A percentile compares a stretch with the other conserved stretches of the same genome.
Evolutionary conservation across 2,797 vertebrate genomes (phyloP).

Genomic region (Hapalemur alaotrensis): DNA sequence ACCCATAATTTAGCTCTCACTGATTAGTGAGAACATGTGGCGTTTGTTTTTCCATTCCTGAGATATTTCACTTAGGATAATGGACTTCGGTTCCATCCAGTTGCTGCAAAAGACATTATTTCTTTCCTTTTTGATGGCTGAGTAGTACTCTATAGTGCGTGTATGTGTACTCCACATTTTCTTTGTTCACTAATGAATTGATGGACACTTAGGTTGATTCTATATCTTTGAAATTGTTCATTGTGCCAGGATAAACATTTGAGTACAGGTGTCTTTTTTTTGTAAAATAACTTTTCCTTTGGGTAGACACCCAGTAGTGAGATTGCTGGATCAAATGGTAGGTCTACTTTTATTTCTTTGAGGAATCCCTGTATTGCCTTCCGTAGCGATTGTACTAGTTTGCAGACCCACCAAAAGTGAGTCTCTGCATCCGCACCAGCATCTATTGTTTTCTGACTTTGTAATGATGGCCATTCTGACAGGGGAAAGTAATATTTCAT

Average conservation of each 20-base stretch:
- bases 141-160: neutral
- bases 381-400: neutral
- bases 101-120: neutral
- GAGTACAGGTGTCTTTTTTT: neutral
- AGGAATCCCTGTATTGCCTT: neutral
- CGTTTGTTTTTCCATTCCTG: neutral
- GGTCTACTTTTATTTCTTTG: neutral
- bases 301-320: neutral
- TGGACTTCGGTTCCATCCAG: neutral
- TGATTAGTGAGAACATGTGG: neutral
- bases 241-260: neutral
- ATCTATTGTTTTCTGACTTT: neutral
- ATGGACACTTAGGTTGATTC: neutral
- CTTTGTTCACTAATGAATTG: neutral
- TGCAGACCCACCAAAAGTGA: neutral
- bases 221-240: neutral
- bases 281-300: neutral
- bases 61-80: neutral
- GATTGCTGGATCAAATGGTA: neutral
- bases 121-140: neutral
- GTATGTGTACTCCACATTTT: neutral
- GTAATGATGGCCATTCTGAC: neutral
- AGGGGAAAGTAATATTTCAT: neutral
- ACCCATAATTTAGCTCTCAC: neutral
- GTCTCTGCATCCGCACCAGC: neutral